Evolutionary conservation across 2,797 vertebrate species (phyloP).

Genomic region (Poeciliopsis infans): DNA sequence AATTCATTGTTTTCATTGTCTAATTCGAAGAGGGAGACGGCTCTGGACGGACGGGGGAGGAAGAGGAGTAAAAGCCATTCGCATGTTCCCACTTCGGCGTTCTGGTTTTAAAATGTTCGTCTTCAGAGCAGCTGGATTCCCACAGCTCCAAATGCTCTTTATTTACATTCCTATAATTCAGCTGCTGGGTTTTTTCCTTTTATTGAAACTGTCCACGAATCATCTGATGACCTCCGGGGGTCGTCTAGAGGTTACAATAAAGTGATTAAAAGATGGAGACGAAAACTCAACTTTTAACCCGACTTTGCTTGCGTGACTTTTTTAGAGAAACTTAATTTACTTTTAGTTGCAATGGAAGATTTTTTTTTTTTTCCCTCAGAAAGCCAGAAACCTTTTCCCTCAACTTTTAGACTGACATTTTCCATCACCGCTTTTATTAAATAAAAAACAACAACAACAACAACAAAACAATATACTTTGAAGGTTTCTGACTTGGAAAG

Average conservation of each 20-base stretch:
- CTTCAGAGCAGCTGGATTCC: conserved; percentile 31
- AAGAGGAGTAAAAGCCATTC: conserved; percentile 46
- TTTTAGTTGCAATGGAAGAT: neutral
- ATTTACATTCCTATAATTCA: conserved; percentile 38
- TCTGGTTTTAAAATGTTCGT: conserved; percentile 19
- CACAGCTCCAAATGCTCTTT: conserved; percentile 21
- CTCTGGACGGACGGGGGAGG: conserved; percentile 34
- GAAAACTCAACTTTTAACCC: neutral
- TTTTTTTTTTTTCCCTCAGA: neutral
- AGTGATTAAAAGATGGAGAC: neutral
- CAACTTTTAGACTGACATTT: neutral
- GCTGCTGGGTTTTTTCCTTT: conserved; percentile 32
- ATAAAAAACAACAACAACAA: too few relatives aligned
- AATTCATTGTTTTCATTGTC: conserved; percentile 80
- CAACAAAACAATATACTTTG: neutral
- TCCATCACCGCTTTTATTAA: neutral
- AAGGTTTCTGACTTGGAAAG: neutral
- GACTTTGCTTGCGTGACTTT: neutral
- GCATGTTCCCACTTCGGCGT: conserved; percentile 52
- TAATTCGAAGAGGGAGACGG: conserved; percentile 67
- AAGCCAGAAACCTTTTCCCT: neutral
- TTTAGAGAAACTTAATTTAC: neutral
- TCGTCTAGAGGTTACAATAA: neutral
- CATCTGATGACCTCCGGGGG: conserved; percentile 12
- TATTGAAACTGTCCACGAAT: conserved; percentile 32